These are phyloP conservation scores for Pangasianodon gigas DNA, from an alignment of 2,113 vertebrate genomes.

Conservation along the genomic window DNA sequence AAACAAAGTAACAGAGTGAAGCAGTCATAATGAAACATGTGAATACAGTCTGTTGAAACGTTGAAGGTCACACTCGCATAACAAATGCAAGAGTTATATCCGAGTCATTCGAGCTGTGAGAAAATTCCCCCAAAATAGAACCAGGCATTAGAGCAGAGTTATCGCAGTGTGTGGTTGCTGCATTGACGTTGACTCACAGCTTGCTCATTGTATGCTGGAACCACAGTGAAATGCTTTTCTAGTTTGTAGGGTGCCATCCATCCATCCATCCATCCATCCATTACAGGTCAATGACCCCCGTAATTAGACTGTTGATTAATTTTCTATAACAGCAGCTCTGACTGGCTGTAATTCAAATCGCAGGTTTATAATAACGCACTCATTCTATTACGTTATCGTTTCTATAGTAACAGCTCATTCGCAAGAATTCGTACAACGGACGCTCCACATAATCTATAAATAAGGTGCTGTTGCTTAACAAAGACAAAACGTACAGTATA, in stretches of 20 bases:
- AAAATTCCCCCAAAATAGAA: constrained; percentile 7
- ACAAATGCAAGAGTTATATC: constrained; percentile 2
- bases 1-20: constrained; percentile 24
- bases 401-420: background rate
- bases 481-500: background rate
- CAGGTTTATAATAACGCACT: background rate
- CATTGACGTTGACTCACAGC: constrained; percentile 3
- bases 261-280: background rate
- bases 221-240: background rate
- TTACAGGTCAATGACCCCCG: background rate
- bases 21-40: background rate
- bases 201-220: background rate
- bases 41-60: constrained; percentile 1
- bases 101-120: constrained; percentile 12
- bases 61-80: constrained; percentile 4
- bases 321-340: background rate
- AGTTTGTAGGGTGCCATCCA: background rate
- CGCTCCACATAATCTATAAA: background rate
- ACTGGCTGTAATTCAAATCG: background rate
- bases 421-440: background rate
- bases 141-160: background rate
- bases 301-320: background rate
- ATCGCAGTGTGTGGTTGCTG: constrained; percentile 8
- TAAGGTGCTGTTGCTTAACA: background rate
- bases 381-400: background rate